These are phyloP conservation scores for Prunella fulvescens DNA, from an alignment of 2,113 vertebrate species.

Conservation along the genomic window DNA sequence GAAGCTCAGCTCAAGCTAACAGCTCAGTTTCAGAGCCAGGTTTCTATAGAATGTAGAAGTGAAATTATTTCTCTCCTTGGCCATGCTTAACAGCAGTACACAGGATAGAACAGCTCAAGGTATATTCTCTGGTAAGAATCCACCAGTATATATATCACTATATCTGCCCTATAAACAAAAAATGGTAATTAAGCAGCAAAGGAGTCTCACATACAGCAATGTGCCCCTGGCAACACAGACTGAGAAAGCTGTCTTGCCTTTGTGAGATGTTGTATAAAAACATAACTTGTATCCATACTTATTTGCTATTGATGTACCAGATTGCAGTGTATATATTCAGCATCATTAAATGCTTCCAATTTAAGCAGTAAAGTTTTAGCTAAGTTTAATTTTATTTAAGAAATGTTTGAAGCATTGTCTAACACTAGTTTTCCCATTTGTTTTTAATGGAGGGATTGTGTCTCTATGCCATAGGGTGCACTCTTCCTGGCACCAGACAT, in stretches of 20 bases:
- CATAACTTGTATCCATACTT: not conserved
- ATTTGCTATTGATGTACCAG: not conserved
- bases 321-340: not conserved
- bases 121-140: not conserved
- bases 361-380: not conserved
- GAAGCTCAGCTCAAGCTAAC: not conserved
- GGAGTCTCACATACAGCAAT: not conserved
- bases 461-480: not conserved
- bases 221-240: not conserved
- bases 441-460: not conserved
- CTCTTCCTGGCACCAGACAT: not conserved
- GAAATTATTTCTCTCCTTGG: not conserved
- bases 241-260: not conserved
- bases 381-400: not conserved
- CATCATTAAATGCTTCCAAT: not conserved
- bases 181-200: not conserved
- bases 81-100: not conserved
- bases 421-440: not conserved
- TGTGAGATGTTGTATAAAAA: not conserved
- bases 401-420: not conserved
- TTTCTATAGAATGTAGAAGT: not conserved
- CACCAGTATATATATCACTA: not conserved
- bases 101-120: not conserved
- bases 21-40: not conserved
- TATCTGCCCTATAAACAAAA: not conserved